Evolutionary conservation across 2,888 invertebrate genomes (phyloP), one percentile per base, ranked within the genome.

Genomic region (Suillia variegata): DNA sequence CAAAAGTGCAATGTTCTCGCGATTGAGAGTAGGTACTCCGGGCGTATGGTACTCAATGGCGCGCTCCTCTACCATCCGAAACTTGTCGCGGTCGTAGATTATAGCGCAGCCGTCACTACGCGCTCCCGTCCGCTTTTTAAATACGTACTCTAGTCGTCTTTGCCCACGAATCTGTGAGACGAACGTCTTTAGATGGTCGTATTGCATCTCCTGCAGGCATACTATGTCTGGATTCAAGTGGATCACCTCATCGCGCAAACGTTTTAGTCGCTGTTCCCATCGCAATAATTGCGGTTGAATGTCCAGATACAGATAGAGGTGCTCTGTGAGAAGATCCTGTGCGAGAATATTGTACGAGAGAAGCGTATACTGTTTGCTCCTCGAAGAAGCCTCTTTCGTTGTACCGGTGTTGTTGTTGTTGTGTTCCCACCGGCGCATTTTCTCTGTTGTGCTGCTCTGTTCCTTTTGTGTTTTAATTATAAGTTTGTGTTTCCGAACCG

Each of bases 31-130:
- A 65, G 84, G 53, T 2, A 64, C 62, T 2, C 58, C 61, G 18
- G 62, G 34, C 24, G 69, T 70, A 42, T 68, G 85, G 73, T 87
- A 89, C 80, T 96, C 93, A 48, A 98, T 90, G 51, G 85, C 85
- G 0, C 85, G 80, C 56, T 87, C 84, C 47, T 89, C 87, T 3
- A 89, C 73, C 56, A 94, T 77, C 47, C 85, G 82, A 68, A 98
- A 92, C 57, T 87, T 83, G 18, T 85, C 81, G 8, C 81, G 78
- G 69, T 89, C 90, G 79, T 88, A 97, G 75, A 93, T 91, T 45
- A 96, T 90, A 0, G 96, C 94, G 80, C 97, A 94, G 0, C 98
- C 98, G 81, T 99, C 98, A 10, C 84, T 83, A 70, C 92, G 87
- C 33, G 83, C 82, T 1, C 92, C 91, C 1, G 95, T 95, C 73